A percentile compares a stretch with the other conserved stretches of the same genome.
These are phyloP conservation scores for Aphaenogaster ashmeadi DNA, from an alignment of 1,140 invertebrate species.

Conservation along the genomic window DNA sequence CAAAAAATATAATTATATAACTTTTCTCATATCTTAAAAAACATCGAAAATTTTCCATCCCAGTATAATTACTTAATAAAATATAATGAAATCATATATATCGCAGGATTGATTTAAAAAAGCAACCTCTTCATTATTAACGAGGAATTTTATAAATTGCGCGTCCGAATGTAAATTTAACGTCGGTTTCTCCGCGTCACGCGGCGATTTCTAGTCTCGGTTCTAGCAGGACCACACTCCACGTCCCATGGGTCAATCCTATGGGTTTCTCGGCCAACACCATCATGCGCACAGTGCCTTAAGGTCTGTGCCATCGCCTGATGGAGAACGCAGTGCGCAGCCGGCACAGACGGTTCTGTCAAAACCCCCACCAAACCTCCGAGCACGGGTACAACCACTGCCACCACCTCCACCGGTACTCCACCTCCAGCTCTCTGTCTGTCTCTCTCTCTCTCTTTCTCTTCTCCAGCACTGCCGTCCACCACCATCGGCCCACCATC, in stretches of 20 bases:
- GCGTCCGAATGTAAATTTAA: neutral
- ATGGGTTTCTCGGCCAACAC: conserved; percentile 31
- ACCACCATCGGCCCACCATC: conserved; percentile 66
- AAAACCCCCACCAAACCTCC: conserved; percentile 66
- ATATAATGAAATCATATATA: neutral
- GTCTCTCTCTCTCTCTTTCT: conserved; percentile 5
- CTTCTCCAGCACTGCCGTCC: conserved; percentile 11
- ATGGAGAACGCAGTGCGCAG: conserved; percentile 74
- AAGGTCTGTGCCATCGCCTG: conserved; percentile 61
- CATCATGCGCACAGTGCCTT: conserved; percentile 67
- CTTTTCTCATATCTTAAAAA: neutral
- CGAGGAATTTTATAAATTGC: neutral
- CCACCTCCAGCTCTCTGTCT: conserved; percentile 13
- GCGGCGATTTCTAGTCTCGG: conserved; percentile 25
- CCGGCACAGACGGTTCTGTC: conserved; percentile 74
- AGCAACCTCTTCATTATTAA: neutral
- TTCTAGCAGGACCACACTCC: neutral
- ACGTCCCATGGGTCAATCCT: conserved; percentile 37
- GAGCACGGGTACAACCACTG: conserved; percentile 53
- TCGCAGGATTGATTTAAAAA: neutral
- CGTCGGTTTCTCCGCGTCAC: neutral
- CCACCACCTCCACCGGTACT: conserved; percentile 57
- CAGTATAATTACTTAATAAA: neutral
- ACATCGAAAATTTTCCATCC: neutral
- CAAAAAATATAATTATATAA: neutral